Evolutionary conservation across 2,797 vertebrate species (phyloP).

Genomic region (Pogonophryne albipinna): DNA sequence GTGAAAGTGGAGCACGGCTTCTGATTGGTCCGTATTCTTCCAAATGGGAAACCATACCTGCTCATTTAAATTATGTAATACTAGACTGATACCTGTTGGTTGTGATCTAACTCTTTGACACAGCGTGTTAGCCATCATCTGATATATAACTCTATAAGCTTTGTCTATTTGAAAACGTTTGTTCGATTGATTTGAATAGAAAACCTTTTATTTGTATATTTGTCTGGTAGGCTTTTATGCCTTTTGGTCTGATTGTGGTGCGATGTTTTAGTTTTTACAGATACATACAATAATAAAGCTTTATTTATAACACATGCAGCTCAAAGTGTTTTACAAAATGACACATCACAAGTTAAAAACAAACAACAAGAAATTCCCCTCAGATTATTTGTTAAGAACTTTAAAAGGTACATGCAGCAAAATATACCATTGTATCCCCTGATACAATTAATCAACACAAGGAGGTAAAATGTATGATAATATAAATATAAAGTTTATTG

Average conservation of each 20-base stretch:
- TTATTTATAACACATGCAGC: too few species aligned
- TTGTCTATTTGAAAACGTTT: neutral
- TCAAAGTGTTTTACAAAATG: too few species aligned
- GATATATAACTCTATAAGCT: neutral
- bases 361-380: too few species aligned
- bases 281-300: neutral
- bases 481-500: neutral
- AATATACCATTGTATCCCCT: too few species aligned
- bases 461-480: too few species aligned
- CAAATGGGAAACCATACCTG: constrained; percentile 18
- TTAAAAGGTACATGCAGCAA: too few species aligned
- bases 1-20: constrained; percentile 17
- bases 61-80: constrained; percentile 14
- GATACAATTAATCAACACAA: too few species aligned
- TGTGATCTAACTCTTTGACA: neutral
- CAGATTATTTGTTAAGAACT: too few species aligned
- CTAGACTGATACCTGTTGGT: neutral
- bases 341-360: too few species aligned
- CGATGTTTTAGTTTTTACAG: neutral
- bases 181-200: neutral
- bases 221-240: neutral
- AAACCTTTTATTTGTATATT: neutral
- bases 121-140: neutral
- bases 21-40: constrained; percentile 70
- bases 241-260: neutral